Base-by-base conservation (phyloP, 2,888 invertebrate species). In the Coleophora deauratella region DNA sequence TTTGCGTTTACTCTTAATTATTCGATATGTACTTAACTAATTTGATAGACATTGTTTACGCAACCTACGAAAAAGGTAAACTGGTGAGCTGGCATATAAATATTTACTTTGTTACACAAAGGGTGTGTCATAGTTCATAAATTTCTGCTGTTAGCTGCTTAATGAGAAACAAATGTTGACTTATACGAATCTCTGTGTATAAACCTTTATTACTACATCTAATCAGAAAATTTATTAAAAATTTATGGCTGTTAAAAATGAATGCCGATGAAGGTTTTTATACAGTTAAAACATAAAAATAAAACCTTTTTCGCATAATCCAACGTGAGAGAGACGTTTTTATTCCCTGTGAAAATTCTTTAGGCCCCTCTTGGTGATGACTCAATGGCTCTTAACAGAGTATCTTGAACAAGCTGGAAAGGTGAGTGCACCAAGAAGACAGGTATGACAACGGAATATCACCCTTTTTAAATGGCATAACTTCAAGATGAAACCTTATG, bases 81-180 rank as follows among this genome's bases (percentile, higher is more conserved):
- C 27, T 38, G 34, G 43, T 28, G 37, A 40, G 41, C 47, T 49
- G 35, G 12, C 40, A 33, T 41, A 28, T 44, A 42, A 43, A 55
- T 57, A 49, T 57, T 50, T 50, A 46, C 48, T 43, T 47, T 38
- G 48, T 50, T 42, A 54, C 46, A 49, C 50, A 49, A 54, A 52
- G 42, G 54, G 37, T 40, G 42, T 42, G 47, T 46, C 44, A 48
- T n/a, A n/a, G n/a, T n/a, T n/a, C n/a, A n/a, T 40, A 49, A 57
- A 52, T 51, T 21, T 47, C 32, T 27, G 45, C 40, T 36, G 43
- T 47, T 51, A 44, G 44, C 42, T 35, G 43, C 43, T 43, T 66
- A 66, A 72, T 71, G 71, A 70, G 67, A 71, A 66, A 59, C 61
- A 72, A 70, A 72, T 66, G 60, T 72, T 70, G 43, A 59, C 57